Evolutionary conservation across 2,888 invertebrate genomes (phyloP), one percentile per base, ranked within the genome.

Genomic region (Tiliacea aurago): DNA sequence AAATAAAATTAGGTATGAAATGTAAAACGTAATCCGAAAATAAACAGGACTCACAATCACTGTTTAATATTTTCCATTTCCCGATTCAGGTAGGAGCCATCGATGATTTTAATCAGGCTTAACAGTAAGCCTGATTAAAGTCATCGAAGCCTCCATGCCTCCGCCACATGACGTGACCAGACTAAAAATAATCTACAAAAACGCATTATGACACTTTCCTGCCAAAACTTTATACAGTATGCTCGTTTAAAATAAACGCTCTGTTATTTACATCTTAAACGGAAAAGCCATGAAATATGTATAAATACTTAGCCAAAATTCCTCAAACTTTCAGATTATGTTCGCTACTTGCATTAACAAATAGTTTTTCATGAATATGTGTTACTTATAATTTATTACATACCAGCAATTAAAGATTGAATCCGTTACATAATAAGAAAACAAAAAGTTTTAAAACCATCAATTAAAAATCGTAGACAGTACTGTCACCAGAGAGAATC

Each of bases 371-470:
- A 68, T 81, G 45, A 78, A 80, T 73, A 85, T 77, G 76, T 70
- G 70, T 70, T 41, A 83, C 76, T 78, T 83, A 83, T 43, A 76
- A 73, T 82, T 68, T 75, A 69, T 84, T 85, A 86, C 86, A 86
- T 86, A 86, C 86, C 86, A 83, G 75, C 56, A 74, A 74, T 70
- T 80, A 80, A 86, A 77, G 73, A 84, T 85, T 84, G 76, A 73
- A 84, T 86, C 86, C 86, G 45, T 82, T 82, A 84, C 77, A 82
- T 86, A 84, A 78, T 74, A 67, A 43, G 23, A 75, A 78, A 81
- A 78, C 41, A 71, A 78, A 78, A 76, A 76, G 65, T 73, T 84
- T 74, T 47, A n/a, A 73, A 72, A 70, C 59, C 45, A 61, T 78
- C 45, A 76, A 78, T 76, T 68, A 62, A 76, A 63, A 73, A 62